Conservation (phyloP, 2,113 vertebrate species). For the Colistium nudipinnis region DNA sequence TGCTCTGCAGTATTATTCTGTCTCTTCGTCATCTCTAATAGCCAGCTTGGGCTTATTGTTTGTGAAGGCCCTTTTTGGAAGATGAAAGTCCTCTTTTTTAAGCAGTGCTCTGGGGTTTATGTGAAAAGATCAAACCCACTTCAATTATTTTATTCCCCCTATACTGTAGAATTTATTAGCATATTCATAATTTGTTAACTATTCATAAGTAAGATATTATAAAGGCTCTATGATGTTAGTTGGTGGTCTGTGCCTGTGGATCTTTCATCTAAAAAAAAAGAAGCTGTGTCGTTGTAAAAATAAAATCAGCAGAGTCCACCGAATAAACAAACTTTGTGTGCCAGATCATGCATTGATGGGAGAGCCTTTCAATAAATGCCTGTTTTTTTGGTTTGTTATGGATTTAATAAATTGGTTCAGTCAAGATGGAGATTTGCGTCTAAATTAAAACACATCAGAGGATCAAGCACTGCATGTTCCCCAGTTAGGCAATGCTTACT, state of each 20-base stretch:
- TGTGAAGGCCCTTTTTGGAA: constrained; percentile 50
- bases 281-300: constrained; percentile 22
- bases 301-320: background rate
- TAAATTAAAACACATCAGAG: too few species aligned
- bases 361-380: too few species aligned
- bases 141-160: constrained; percentile 66
- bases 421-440: too few species aligned
- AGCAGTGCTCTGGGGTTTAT: constrained; percentile 53
- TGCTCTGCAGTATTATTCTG: constrained; percentile 32
- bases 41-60: constrained; percentile 52
- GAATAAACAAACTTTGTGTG: background rate
- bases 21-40: constrained; percentile 55
- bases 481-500: too few species aligned
- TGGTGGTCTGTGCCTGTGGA: constrained; percentile 3
- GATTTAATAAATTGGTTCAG: too few species aligned
- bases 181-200: constrained; percentile 57
- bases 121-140: constrained; percentile 69
- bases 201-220: constrained; percentile 39
- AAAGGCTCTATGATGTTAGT: constrained; percentile 34
- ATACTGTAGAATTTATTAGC: constrained; percentile 60
- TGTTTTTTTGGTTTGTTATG: too few species aligned
- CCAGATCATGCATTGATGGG: too few species aligned
- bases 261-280: constrained; percentile 37
- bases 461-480: too few species aligned
- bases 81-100: constrained; percentile 64